Evolutionary conservation across 2,888 invertebrate species (phyloP), one percentile per base, ranked within the genome.

Genomic region (Lasiommata megera): DNA sequence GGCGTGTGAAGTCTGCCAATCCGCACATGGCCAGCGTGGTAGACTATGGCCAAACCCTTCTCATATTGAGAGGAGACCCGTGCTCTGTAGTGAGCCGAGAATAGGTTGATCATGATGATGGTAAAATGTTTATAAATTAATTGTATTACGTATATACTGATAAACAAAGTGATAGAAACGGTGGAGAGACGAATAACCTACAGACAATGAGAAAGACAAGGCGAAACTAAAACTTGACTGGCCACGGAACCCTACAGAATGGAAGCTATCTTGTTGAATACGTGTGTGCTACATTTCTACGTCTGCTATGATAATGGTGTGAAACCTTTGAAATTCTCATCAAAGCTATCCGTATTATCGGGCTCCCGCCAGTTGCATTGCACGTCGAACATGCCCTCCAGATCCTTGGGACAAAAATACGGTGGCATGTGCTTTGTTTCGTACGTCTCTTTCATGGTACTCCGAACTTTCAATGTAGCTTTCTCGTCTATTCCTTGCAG

Each of bases 251-350:
- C 34, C 34, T 34, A 34, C 34, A 34, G n/a, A 23, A 23, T 16
- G 29, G 29, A 51, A 40, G 38, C 38, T 38, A 34, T 34, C 11
- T 34, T 11, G 34, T 11, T 34, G 11, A 1, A 34, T 34, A 34
- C 34, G n/a, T 51, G 6, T 16, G 28, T 31, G 48, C 59, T 57
- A 81, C 84, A 83, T 79, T 82, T 88, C 74, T 88, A 88, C 70
- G 86, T 74, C 77, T 84, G 83, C 83, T 65, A 59, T 75, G 70
- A 79, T 82, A 86, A 84, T 84, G 71, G 70, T 69, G 62, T 67
- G 89, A 88, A 89, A 89, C 90, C 89, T 88, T 81, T 79, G 61
- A 87, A 87, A 79, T 88, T 88, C 76, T 88, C 88, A 88, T 89
- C 82, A 81, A 84, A 88, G 70, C 62, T 73, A 64, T 78, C 69